These are phyloP conservation scores for Eurois occulta DNA, from an alignment of 2,888 invertebrate species.

Conservation along the genomic window DNA sequence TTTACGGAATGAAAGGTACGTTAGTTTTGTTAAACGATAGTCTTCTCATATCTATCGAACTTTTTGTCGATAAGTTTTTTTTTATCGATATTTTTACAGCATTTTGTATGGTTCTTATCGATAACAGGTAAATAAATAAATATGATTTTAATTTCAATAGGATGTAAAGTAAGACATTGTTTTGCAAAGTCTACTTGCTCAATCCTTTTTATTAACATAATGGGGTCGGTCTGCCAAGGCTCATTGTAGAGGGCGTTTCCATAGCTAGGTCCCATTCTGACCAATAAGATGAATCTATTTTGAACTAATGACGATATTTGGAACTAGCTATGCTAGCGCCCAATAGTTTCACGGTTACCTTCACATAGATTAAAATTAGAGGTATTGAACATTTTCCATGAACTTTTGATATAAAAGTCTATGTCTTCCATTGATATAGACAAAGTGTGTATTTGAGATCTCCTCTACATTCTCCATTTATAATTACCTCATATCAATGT, in stretches of 20 bases:
- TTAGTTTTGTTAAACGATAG: slow-evolving; percentile 10
- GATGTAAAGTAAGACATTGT: too few relatives aligned
- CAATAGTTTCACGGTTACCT: not conserved
- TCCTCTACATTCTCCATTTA: slow-evolving; percentile 9
- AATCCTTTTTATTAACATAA: slow-evolving; percentile 5
- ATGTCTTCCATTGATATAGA: not conserved
- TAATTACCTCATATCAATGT: slow-evolving; percentile 18
- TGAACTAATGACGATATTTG: not conserved
- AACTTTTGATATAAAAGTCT: not conserved
- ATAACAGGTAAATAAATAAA: slow-evolving; percentile 3
- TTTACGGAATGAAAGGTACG: slow-evolving; percentile 63
- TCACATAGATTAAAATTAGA: not conserved
- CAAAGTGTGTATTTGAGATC: slow-evolving; percentile 10
- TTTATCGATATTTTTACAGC: slow-evolving; percentile 8
- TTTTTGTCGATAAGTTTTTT: not conserved
- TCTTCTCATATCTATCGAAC: not conserved
- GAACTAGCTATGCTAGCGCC: not conserved
- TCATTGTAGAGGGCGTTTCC: not conserved
- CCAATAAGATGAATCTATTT: not conserved
- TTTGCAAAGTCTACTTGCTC: not conserved
- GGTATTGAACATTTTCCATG: not conserved
- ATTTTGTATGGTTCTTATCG: not conserved
- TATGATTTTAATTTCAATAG: not conserved
- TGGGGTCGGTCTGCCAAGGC: not conserved
- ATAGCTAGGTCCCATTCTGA: not conserved